Base-by-base conservation (phyloP, 30 jellyfish, hydroid and myxozoan species). In the Catostylus mosaicus region DNA sequence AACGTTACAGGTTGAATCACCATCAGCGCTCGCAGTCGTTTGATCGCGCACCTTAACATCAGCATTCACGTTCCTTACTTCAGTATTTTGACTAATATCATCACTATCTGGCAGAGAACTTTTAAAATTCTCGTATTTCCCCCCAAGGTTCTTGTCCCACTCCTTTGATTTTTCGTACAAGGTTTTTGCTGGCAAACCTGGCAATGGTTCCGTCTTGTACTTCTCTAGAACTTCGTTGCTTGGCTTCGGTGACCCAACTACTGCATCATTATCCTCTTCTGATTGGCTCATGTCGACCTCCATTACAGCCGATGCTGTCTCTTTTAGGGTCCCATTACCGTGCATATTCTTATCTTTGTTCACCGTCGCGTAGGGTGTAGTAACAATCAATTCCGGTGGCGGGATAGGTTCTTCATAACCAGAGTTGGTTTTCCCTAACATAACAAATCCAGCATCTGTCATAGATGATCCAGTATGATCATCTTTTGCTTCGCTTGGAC, bases 361-460 rank as follows among this genome's bases (percentile, higher is more conserved):
- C 56, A 86, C 96, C 18, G 67, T 50, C 16, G 96, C 64, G 59
- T 76, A 86, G 3, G 96, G 86, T 9, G 9, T 80, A 5, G 83
- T 64, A n/a, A 86, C 90, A 22, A 67, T 61, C 40, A 12, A 11
- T 24, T 66, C 78, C 35, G 82, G 73, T 1, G 85, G 64, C 7
- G 84, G 86, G 30, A 86, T 75, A 0, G 89, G 95, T 26, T 74
- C 78, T 67, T 75, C 89, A 35, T 85, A 75, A 19, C 89, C 89
- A 31, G 85, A 72, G 66, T 77, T 54, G 0, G 77, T 47, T 50
- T 69, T 67, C 43, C 68, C 86, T 24, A 75, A n/a, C 77, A 64
- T 47, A 18, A 75, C 96, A 57, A 60, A 69, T 24, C 56, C 81
- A 47, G 81, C 37, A 1, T 38, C 87, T 16, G 10, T 31, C 19